Evolutionary conservation across 2,888 invertebrate species (phyloP), one percentile per base, ranked within the genome.

Genomic region (Morpho helenor): DNA sequence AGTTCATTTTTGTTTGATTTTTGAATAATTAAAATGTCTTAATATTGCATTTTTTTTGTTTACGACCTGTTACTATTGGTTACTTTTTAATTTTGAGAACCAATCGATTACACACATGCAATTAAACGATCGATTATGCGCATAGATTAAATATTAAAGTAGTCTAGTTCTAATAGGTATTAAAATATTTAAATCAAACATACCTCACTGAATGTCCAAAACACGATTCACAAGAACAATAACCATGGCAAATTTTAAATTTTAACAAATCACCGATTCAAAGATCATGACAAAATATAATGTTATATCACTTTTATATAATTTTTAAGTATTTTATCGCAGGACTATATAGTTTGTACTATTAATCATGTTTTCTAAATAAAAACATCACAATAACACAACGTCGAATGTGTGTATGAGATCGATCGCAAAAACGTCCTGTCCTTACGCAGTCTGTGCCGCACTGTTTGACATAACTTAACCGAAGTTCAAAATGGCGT

Each of bases 301-400:
- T 49, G 40, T 41, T 48, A 54, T 54, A 78, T 72, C 75, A 75
- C 79, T 72, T 60, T 55, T 75, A 79, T 75, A 77, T 73, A 63
- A 70, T 80, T 77, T 70, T 39, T 57, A 59, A 61, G 31, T 56
- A 57, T 61, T 57, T 57, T 31, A 42, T 47, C 50, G 49, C 47
- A 50, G 8, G 49, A 71, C 63, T 63, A 16, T 16, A 16, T 16
- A 16, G 16, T 16, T 16, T 16, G 76, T 69, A 76, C 76, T 80
- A 78, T 80, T 79, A 71, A 69, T 75, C 68, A 77, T 76, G 80
- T 79, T 84, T 82, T 80, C 66, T 49, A 63, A 58, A 66, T 45
- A 69, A 78, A 84, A 86, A 84, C 79, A 79, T 73, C 71, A 79
- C 77, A 82, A 81, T 80, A 83, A 83, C 80, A 82, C 75, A 68